Base-by-base conservation (phyloP, 1,140 invertebrate species). In the Conus betulinus region DNA sequence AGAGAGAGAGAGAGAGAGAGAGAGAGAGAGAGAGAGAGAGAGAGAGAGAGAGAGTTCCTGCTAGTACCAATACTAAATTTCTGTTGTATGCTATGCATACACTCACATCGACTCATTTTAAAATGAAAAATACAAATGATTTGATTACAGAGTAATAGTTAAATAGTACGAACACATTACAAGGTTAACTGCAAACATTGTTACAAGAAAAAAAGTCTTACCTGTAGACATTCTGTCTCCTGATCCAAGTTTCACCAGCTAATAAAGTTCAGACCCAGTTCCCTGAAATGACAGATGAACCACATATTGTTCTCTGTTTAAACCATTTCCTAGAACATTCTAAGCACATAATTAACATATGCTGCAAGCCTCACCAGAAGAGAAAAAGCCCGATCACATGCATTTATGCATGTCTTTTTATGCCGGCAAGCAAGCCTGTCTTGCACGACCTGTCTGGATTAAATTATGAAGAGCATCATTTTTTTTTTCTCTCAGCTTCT, bases 211-310 rank as follows among this genome's bases (percentile, higher is more conserved):
- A 25, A 63, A 15, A 0, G 6, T n/a, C 10, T 83, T 15, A 87
- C 85, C 85, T 87, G 85, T 17, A 51, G 85, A 87, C 85, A 87
- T 87, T 76, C 13, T 87, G 51, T 55, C 74, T 85, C 39, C 67
- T 78, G 20, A 10, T 87, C 63, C 23, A 51, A 79, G 74, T 78
- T 85, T 53, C 71, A 87, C 71, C 85, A 57, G 74, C 52, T 57
- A 87, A 27, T 74, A 39, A 57, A 79, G 5, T 78, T 55, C n/a
- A 6, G 71, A 67, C 5, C n/a, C 23, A 39, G 52, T 53, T 87
- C 55, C 53, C 85, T 87, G 85, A 87, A 87, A 86, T 13, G 20
- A 53, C 60, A 67, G 17, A 87, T 20, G n/a, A 79, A 23, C 27
- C 8, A 81, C 79, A 39, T 27, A 23, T 71, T 71, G 6, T 20